Percentiles rank a stretch among this genome's conserved stretches.
Evolutionary conservation across 1,140 invertebrate species (phyloP).

Genomic region (Catajapyx aquilonaris): DNA sequence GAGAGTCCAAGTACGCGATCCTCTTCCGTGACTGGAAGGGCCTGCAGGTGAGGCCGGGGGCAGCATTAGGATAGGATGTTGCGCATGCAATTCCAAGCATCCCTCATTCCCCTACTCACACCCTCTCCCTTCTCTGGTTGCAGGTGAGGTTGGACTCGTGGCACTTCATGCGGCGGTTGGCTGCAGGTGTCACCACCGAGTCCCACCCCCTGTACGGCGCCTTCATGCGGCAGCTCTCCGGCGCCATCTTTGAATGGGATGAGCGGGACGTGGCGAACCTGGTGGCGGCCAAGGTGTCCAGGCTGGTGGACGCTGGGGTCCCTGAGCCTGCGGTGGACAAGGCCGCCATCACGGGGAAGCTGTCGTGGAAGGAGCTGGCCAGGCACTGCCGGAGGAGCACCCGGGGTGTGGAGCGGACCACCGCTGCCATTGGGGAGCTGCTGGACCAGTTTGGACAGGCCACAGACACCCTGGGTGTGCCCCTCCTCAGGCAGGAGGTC

Average conservation of each 20-base stretch:
- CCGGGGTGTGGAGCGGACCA: too few species aligned
- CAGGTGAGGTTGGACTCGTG: too few species aligned
- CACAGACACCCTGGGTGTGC: slow-evolving; percentile 4
- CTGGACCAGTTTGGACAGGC: neutral
- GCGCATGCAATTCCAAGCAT: neutral
- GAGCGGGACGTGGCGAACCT: too few species aligned
- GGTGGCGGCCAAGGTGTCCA: slow-evolving; percentile 1
- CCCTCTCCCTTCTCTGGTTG: neutral
- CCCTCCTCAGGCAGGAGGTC: neutral
- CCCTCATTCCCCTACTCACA: neutral
- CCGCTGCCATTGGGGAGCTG: neutral
- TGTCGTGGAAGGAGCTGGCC: neutral
- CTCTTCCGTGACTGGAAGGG: too few species aligned
- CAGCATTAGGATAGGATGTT: too few species aligned
- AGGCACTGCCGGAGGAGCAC: too few species aligned
- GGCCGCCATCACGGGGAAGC: neutral
- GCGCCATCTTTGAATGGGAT: too few species aligned
- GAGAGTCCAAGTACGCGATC: slow-evolving; percentile 3
- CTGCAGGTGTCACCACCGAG: too few species aligned
- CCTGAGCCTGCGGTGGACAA: neutral
- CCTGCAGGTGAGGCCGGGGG: too few species aligned
- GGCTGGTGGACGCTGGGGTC: neutral
- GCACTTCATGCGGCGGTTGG: slow-evolving; percentile 7
- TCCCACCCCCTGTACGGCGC: slow-evolving; percentile 6
- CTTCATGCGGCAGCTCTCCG: slow-evolving; percentile 4